Base-by-base conservation (phyloP, 2,113 vertebrate genomes). In the Merops nubicus region DNA sequence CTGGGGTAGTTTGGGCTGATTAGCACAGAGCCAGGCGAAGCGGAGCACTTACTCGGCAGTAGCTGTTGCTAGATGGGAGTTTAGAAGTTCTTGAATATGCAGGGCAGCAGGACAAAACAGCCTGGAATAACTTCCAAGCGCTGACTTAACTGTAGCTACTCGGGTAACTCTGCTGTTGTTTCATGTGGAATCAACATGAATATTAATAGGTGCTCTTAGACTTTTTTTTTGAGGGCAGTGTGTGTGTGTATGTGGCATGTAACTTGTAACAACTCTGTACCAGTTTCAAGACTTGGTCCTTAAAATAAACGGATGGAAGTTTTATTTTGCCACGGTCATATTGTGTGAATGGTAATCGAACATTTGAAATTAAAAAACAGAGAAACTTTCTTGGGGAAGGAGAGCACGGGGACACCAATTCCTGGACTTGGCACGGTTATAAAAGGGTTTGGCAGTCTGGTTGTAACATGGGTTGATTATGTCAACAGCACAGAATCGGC, bases 271-370 rank as follows among this genome's bases (percentile, higher is more conserved):
- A 65, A 42, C 79, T 86, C 89, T 33, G 36, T 20, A 4, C 18
- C 43, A 92, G 62, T 94, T 88, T 22, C 70, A 34, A 80, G 40
- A 29, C 90, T 64, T n/a, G n/a, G 33, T 86, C 50, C 72, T 92
- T 77, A 77, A 94, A 96, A 92, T 94, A 96, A 95, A 97, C 70
- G 21, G 23, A n/a, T 23, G 19, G 22, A 87, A 94, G 56, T 93
- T 89, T 70, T 72, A 33, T 43, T 93, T 80, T 70, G 36, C 29
- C 25, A 2, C 5, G 5, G 42, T 59, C 23, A 10, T 57, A 12
- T 42, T 9, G 33, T 64, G 65, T 79, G 63, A 76, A 45, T 83
- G 62, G 38, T 56, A 72, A 63, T 86, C 33, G 22, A 91, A 38
- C 43, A 23, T 1, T 6, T 78, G 48, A 40, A 67, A 73, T 56